Conservation (phyloP, 2,888 invertebrate species). For the Stenchaetothrips biformis region DNA sequence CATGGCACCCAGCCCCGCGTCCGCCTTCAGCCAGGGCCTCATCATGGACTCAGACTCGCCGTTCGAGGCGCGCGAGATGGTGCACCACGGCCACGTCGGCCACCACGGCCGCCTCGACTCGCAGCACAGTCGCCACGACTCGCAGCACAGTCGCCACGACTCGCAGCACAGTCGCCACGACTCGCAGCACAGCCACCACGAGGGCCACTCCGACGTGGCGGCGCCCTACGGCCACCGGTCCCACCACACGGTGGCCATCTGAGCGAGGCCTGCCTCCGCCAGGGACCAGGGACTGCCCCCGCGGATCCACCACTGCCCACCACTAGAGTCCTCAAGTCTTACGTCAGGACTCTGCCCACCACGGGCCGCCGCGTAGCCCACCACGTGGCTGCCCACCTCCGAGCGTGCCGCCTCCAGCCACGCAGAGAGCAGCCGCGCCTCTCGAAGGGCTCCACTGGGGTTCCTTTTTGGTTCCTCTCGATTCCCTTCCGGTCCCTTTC, state of each 20-base stretch:
- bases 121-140: not conserved
- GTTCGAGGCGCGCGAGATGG: not conserved
- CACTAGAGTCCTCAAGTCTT: too few species aligned
- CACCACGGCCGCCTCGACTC: not conserved
- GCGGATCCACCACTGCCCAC: not conserved
- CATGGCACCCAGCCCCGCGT: not conserved
- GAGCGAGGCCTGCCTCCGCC: not conserved
- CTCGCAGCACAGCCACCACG: not conserved
- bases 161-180: not conserved
- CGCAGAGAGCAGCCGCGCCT: too few species aligned
- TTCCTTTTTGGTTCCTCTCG: too few species aligned
- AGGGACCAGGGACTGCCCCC: not conserved
- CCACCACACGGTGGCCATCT: constrained; percentile 5
- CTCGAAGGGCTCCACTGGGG: too few species aligned
- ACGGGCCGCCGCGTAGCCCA: not conserved
- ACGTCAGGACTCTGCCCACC: too few species aligned
- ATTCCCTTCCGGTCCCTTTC: too few species aligned
- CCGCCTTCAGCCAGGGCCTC: not conserved
- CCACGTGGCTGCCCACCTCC: not conserved
- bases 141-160: not conserved
- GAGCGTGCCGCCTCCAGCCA: too few species aligned
- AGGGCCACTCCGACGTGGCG: not conserved
- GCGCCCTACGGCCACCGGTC: not conserved
- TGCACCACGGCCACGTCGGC: not conserved
- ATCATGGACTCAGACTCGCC: not conserved